Evolutionary conservation across 2,113 vertebrate species (phyloP).

Genomic region (Gnathochromis pfefferi): DNA sequence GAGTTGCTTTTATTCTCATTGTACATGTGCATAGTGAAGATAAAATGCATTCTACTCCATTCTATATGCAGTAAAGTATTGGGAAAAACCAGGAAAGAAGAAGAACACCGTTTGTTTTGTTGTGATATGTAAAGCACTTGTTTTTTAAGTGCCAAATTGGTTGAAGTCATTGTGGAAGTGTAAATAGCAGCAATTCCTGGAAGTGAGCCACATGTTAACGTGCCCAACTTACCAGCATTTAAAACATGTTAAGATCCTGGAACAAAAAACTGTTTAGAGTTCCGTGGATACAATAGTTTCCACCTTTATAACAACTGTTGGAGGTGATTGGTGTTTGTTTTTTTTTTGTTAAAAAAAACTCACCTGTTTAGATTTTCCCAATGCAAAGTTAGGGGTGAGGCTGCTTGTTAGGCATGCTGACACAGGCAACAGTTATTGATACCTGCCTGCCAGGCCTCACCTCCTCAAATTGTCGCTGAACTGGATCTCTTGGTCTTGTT

Average conservation of each 20-base stretch:
- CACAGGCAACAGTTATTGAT: background rate
- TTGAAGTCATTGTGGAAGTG: background rate
- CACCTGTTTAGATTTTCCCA: background rate
- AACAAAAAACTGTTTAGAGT: background rate
- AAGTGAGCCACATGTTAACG: background rate
- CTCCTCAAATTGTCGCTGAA: background rate
- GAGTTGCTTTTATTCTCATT: background rate
- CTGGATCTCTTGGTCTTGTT: background rate
- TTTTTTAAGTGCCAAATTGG: background rate
- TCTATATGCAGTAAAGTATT: background rate
- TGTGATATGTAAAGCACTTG: background rate
- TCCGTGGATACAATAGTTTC: background rate
- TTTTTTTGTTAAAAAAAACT: fast-evolving
- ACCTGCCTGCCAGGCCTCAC: background rate
- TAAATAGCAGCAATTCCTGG: background rate
- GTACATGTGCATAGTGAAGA: background rate
- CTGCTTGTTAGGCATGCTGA: background rate
- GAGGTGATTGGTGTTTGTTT: background rate
- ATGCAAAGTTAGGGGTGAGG: background rate
- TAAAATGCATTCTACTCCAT: background rate
- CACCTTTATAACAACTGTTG: background rate
- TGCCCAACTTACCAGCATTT: background rate
- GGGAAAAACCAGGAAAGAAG: background rate
- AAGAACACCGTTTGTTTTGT: background rate
- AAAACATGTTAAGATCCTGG: background rate